Base-by-base conservation (phyloP, 2,797 vertebrate species). In the Thripadectes ignobilis region DNA sequence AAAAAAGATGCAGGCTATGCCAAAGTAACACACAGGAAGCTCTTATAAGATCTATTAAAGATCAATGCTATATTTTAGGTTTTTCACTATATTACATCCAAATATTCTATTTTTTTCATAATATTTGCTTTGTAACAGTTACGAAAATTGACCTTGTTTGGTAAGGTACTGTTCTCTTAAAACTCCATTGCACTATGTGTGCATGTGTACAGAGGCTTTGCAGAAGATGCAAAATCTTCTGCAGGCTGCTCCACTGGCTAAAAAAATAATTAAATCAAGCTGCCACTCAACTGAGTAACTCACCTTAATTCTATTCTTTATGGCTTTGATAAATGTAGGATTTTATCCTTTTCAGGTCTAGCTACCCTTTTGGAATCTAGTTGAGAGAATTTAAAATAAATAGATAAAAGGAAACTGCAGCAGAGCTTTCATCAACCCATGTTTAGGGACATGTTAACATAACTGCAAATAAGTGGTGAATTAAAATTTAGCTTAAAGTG, bases 151-250 rank as follows among this genome's bases (percentile, higher is more conserved):
- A 36, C 39, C 39, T 85, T 32, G 27, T 75, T 81, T 51, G 45
- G 11, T 62, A 34, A 51, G 21, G 75, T 78, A 32, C 20, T 59
- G 12, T 77, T 71, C 32, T 83, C 23, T 49, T 88, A 62, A 46
- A 85, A 41, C 26, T 49, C 10, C 8, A 15, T 54, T 46, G 14
- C 0, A 0, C 83, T 68, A 16, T 23, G 14, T 21, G 19, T 19
- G 8, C 29, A 29, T 55, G 36, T 14, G 15, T 39, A 45, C 10
- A 21, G 1, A n/a, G 0, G 7, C 45, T 75, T 74, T 74, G 72
- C 49, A 78, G 77, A 74, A 77, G 49, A 72, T 15, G 9, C 22
- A 30, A 34, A 68, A 49, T 65, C 32, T 83, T 77, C 49, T 68
- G 24, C 26, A 48, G 73, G 54, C 65, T 80, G 14, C 27, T 89